These are phyloP conservation scores for Folsomia candida DNA, from an alignment of 2,888 invertebrate genomes.

Conservation along the genomic window DNA sequence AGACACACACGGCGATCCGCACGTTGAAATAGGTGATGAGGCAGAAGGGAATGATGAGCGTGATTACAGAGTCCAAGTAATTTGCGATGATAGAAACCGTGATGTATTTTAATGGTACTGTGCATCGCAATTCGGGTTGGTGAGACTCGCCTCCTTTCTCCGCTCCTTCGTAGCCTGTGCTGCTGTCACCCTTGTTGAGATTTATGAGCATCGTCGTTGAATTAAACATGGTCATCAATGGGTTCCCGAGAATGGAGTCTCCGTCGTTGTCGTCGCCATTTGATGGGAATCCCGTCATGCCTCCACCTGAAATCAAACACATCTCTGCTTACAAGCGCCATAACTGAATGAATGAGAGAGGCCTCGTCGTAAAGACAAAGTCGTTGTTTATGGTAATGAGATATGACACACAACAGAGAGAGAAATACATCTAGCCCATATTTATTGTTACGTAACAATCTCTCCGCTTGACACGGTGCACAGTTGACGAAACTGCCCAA, in stretches of 20 bases:
- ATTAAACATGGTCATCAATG: not conserved
- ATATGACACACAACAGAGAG: no score
- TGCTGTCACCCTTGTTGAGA: not conserved
- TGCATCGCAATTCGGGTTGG: conserved; percentile 52
- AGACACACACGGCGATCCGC: conserved; percentile 68
- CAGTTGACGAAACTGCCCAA: no score
- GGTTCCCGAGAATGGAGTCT: not conserved
- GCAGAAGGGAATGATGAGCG: conserved; percentile 70
- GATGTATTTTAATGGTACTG: conserved; percentile 56
- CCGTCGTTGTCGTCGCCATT: not conserved
- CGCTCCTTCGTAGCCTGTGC: not conserved
- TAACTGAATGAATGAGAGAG: no score
- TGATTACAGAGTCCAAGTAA: conserved; percentile 67
- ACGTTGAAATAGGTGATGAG: conserved; percentile 69
- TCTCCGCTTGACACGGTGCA: no score
- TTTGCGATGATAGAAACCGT: conserved; percentile 65
- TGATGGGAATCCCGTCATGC: no score
- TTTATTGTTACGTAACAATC: no score
- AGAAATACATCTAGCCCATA: no score
- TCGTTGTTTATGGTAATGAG: no score
- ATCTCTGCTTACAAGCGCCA: no score
- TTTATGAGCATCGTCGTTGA: not conserved
- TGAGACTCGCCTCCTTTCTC: not conserved
- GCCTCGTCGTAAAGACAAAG: no score
- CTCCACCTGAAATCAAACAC: no score